These are phyloP conservation scores for Enteromius treurensis DNA, from an alignment of 2,797 vertebrate genomes.

Conservation along the genomic window DNA sequence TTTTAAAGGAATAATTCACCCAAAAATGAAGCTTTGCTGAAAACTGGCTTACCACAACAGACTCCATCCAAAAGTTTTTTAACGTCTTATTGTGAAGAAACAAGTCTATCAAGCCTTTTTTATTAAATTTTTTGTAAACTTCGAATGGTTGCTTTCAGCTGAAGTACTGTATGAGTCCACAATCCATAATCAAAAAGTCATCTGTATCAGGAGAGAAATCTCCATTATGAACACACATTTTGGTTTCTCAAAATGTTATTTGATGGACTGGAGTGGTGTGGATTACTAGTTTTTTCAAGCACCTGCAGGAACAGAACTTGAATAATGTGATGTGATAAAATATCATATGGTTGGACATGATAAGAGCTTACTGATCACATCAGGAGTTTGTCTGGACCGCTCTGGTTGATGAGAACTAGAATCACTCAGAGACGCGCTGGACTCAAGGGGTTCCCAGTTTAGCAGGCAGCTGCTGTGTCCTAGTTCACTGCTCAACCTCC, in stretches of 20 bases:
- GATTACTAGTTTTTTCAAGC: background rate
- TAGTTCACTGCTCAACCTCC: constrained; percentile 56
- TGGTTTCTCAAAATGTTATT: too few species aligned
- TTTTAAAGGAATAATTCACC: background rate
- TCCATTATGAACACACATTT: background rate
- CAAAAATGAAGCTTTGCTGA: background rate
- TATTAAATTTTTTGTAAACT: background rate
- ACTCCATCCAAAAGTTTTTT: too few species aligned
- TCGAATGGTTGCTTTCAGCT: too few species aligned
- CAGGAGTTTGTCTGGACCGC: constrained; percentile 8
- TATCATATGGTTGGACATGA: background rate
- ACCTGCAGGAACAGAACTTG: background rate
- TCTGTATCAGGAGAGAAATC: background rate
- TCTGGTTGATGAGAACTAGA: constrained; percentile 32
- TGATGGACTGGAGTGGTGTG: background rate
- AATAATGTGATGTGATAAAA: background rate
- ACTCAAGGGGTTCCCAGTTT: constrained; percentile 62
- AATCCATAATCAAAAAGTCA: background rate
- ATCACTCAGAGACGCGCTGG: constrained; percentile 31
- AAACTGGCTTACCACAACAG: background rate
- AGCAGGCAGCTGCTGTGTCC: constrained; percentile 63
- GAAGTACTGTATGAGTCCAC: too few species aligned
- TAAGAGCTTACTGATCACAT: background rate
- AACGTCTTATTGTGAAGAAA: background rate
- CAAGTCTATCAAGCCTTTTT: background rate